Evolutionary conservation across 2,113 vertebrate species (phyloP).

Genomic region (Chaetodon trifascialis): DNA sequence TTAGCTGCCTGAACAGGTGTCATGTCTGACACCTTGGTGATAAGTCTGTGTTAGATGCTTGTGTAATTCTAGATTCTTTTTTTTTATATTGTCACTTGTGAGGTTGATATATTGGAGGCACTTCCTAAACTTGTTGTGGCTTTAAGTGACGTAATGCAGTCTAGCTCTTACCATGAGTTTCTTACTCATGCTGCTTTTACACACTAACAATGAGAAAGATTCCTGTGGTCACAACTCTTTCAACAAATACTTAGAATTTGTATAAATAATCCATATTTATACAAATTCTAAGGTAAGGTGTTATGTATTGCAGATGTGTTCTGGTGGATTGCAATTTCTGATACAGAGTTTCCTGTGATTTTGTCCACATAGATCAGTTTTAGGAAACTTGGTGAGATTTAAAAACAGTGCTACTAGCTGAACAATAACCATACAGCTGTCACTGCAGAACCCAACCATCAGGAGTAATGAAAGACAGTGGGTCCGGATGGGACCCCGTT

Average conservation of each 20-base stretch:
- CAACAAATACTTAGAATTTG: neutral
- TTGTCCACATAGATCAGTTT: neutral
- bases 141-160: neutral
- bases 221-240: neutral
- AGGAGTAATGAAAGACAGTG: neutral
- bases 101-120: neutral
- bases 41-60: neutral
- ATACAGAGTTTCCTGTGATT: neutral
- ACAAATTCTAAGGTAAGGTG: too few relatives aligned
- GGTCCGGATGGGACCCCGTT: conserved; percentile 2
- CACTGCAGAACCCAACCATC: neutral
- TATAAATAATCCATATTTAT: too few relatives aligned
- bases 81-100: neutral
- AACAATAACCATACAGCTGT: neutral
- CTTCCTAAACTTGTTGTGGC: neutral
- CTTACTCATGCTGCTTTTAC: too few relatives aligned
- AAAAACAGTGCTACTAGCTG: neutral
- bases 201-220: neutral
- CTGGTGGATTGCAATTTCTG: neutral
- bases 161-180: too few relatives aligned
- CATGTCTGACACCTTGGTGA: neutral
- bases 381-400: neutral
- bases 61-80: too few relatives aligned
- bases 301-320: neutral
- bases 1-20: neutral